A percentile compares a stretch with the other conserved stretches of the same genome.
Conservation (phyloP, 2,888 invertebrate genomes). For the Automeris io region DNA sequence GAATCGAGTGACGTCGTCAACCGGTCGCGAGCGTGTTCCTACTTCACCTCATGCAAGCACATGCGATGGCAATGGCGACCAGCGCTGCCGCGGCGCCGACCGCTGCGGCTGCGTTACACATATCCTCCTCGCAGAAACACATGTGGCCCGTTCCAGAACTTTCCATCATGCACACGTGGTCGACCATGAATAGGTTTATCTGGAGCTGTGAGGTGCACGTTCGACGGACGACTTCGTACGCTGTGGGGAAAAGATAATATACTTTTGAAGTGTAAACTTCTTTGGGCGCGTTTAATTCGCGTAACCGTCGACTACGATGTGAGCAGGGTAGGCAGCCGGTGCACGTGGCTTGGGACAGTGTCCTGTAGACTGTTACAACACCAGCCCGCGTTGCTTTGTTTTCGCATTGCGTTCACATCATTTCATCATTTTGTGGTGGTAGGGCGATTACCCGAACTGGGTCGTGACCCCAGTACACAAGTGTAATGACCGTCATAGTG, state of each 20-base stretch:
- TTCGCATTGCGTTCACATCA: too few relatives aligned
- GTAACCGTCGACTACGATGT: too few relatives aligned
- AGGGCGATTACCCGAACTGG: too few relatives aligned
- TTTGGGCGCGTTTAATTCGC: too few relatives aligned
- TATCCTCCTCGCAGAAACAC: conserved; percentile 99
- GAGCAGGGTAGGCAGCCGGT: too few relatives aligned
- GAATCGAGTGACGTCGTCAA: conserved; percentile 25
- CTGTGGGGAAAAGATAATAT: conserved; percentile 66
- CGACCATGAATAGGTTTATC: conserved; percentile 98
- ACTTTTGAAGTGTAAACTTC: too few relatives aligned
- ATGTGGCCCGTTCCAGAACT: conserved; percentile 98
- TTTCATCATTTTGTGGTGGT: too few relatives aligned
- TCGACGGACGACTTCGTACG: conserved; percentile 92
- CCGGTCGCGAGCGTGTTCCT: conserved; percentile 43
- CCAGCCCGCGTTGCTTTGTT: too few relatives aligned
- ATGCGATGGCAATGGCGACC: conserved; percentile 45
- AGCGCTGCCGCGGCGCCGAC: conserved; percentile 31
- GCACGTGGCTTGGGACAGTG: too few relatives aligned
- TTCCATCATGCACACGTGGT: conserved; percentile 99
- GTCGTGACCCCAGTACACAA: too few relatives aligned
- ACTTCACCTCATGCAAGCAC: conserved; percentile 72
- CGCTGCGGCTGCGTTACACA: conserved; percentile 83
- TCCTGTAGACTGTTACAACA: too few relatives aligned
- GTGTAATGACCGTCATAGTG: too few relatives aligned
- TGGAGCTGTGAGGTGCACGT: conserved; percentile 96